Percentiles rank a stretch among this genome's conserved stretches.
These are phyloP conservation scores for Rhynchonema sp. DNA, from an alignment of 2,888 invertebrate genomes.

Conservation along the genomic window DNA sequence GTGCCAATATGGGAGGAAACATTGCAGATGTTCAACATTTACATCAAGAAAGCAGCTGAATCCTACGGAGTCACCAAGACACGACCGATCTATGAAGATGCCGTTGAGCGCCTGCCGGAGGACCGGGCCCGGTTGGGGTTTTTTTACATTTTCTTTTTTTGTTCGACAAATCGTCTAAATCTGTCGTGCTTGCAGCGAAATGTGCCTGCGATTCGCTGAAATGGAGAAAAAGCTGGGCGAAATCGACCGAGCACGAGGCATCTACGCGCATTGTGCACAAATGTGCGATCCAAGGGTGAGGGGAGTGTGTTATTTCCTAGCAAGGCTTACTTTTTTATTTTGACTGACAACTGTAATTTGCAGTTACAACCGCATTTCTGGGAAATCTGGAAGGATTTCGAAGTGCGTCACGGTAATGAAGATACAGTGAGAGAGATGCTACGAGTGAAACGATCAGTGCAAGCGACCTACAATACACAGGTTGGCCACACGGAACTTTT, in stretches of 20 bases:
- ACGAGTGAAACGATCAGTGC: slow-evolving; percentile 37
- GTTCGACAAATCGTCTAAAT: not conserved
- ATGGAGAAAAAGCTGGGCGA: slow-evolving; percentile 95
- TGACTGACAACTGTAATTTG: too few species aligned
- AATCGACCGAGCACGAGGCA: slow-evolving; percentile 84
- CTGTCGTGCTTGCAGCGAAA: slow-evolving; percentile 43
- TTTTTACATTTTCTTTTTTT: not conserved
- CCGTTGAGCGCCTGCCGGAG: slow-evolving; percentile 77
- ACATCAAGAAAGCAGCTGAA: slow-evolving; percentile 90
- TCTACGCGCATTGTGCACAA: slow-evolving; percentile 94
- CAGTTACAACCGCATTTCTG: slow-evolving; percentile 68
- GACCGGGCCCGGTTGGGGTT: slow-evolving; percentile 46
- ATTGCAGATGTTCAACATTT: slow-evolving; percentile 91
- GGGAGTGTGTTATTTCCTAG: too few species aligned
- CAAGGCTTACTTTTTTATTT: too few species aligned
- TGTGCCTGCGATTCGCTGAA: slow-evolving; percentile 89
- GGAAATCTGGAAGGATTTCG: slow-evolving; percentile 98
- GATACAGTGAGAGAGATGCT: slow-evolving; percentile 98
- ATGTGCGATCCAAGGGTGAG: slow-evolving; percentile 88
- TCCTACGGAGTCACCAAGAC: slow-evolving; percentile 93
- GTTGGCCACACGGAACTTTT: slow-evolving; percentile 18
- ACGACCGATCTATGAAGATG: slow-evolving; percentile 88
- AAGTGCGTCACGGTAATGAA: slow-evolving; percentile 94
- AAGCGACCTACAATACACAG: slow-evolving; percentile 93
- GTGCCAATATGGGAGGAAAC: too few species aligned